phyloP scores from a whole-genome alignment of 2,113 vertebrate genomes.

The Tapirus terrestris region DNA sequence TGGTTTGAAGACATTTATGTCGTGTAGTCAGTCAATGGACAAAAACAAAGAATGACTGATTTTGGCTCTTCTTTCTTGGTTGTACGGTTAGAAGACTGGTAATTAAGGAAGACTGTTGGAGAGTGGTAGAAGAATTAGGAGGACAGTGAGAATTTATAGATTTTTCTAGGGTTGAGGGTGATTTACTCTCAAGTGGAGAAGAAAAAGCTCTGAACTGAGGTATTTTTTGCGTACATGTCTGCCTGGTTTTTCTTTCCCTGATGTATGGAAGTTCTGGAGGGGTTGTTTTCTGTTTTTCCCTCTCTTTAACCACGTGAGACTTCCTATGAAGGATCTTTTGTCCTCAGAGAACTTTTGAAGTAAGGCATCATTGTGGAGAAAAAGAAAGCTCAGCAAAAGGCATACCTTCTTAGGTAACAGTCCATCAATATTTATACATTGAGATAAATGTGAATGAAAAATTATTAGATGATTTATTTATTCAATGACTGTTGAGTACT shows the following conservation, averaged over 20 bases:
- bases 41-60: not conserved
- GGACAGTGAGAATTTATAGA: not conserved
- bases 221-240: not conserved
- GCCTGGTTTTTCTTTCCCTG: not conserved
- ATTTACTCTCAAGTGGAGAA: constrained; percentile 33
- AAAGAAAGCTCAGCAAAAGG: not conserved
- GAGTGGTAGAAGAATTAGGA: not conserved
- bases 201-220: not conserved
- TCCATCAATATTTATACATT: not conserved
- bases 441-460: not conserved
- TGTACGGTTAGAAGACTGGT: not conserved
- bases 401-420: not conserved
- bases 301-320: not conserved
- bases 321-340: constrained; percentile 1
- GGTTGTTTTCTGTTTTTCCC: not conserved
- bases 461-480: not conserved
- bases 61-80: not conserved
- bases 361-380: not conserved
- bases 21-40: not conserved
- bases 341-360: constrained; percentile 25
- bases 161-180: not conserved
- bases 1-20: not conserved
- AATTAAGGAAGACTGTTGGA: not conserved
- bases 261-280: not conserved
- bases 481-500: not conserved